A percentile compares a stretch with the other conserved stretches of the same genome.
Conservation (phyloP, 2,797 vertebrate species). For the Clarias fuscus region DNA sequence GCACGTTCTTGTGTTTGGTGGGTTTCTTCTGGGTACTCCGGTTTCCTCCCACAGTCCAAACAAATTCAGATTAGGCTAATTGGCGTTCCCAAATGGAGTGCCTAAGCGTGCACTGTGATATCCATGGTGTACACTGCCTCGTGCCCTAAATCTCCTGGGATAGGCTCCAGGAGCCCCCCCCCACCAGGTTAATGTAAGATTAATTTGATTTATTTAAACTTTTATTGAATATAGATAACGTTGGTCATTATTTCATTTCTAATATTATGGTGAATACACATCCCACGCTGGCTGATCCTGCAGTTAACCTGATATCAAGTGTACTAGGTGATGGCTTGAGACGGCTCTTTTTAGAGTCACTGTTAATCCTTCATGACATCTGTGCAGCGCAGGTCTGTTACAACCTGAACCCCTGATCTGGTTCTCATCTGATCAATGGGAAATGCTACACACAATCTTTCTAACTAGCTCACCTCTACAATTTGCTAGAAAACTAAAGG, state of each 20-base stretch:
- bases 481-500: not conserved
- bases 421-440: no score
- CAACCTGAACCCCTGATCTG: not conserved
- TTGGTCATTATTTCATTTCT: not conserved
- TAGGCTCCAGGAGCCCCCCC: no score
- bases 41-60: no score
- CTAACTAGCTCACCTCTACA: not conserved
- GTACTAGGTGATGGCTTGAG: conserved; percentile 4
- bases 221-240: not conserved
- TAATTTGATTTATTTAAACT: not conserved
- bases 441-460: not conserved
- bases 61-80: no score
- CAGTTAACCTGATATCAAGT: not conserved
- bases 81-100: no score
- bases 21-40: no score
- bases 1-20: no score
- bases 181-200: no score
- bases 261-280: not conserved
- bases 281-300: not conserved
- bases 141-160: no score
- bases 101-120: no score
- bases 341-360: not conserved
- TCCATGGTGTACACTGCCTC: no score
- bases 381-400: conserved; percentile 4
- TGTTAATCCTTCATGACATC: conserved; percentile 27